phyloP scores from a whole-genome alignment of 2,797 vertebrate genomes.

The Syngnathus acus region DNA sequence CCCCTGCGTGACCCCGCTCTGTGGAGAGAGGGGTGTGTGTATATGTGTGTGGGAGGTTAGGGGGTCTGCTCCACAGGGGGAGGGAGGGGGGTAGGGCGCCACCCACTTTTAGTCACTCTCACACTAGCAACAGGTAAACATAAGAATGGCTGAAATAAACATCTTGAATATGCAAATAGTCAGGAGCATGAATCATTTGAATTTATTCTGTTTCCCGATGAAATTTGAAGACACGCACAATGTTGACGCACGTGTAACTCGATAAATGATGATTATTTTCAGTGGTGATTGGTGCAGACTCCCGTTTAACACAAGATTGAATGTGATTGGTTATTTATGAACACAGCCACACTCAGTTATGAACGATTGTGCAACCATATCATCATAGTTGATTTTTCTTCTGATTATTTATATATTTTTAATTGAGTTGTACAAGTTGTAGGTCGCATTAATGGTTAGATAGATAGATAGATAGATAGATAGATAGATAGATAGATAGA shows the following conservation, averaged over 20 bases:
- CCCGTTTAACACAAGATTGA: no score
- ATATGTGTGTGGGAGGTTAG: constrained; percentile 25
- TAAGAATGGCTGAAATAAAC: background rate
- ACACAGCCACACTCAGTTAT: no score
- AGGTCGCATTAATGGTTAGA: no score
- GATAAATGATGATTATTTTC: background rate
- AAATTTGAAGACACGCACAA: background rate
- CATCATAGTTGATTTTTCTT: no score
- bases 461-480: background rate
- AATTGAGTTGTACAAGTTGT: no score
- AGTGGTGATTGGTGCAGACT: background rate
- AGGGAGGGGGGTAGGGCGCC: constrained; percentile 49
- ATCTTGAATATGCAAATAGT: background rate
- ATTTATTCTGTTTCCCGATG: background rate
- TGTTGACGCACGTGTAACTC: background rate
- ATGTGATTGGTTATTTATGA: no score
- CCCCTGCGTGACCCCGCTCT: constrained; percentile 74
- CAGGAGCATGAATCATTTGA: background rate
- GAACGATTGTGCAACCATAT: no score
- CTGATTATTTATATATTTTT: no score
- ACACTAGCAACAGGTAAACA: constrained; percentile 51
- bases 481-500: no score
- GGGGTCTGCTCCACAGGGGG: constrained; percentile 18
- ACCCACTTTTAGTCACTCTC: constrained; percentile 48
- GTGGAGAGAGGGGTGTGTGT: constrained; percentile 52